A percentile compares a stretch with the other conserved stretches of the same genome.
phyloP scores from a whole-genome alignment of 2,113 vertebrate genomes.

The Anser cygnoides region DNA sequence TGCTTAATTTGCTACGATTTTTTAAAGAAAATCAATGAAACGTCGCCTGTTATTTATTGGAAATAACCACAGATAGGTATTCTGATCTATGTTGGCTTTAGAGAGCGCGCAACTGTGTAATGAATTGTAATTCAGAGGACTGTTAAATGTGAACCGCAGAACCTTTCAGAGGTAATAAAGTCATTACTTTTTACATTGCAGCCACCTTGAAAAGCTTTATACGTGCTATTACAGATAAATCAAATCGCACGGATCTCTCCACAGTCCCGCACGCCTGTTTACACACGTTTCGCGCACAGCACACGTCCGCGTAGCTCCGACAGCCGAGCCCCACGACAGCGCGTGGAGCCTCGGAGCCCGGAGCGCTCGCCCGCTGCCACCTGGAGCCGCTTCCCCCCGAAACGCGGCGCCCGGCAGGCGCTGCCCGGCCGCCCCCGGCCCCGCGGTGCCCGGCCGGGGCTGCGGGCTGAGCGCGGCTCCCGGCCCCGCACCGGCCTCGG shows the following conservation, averaged over 20 bases:
- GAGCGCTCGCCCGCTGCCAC: conserved; percentile 16
- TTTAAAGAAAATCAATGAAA: conserved; percentile 71
- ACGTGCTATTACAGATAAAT: conserved; percentile 59
- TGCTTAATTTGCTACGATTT: conserved; percentile 76
- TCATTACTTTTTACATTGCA: conserved; percentile 77
- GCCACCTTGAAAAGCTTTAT: conserved; percentile 75
- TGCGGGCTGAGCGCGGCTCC: too few relatives aligned
- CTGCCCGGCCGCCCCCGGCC: too few relatives aligned
- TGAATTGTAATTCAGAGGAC: conserved; percentile 77
- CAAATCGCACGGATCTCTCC: background rate
- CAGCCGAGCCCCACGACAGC: background rate
- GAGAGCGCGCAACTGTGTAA: conserved; percentile 64
- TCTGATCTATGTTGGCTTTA: conserved; percentile 62
- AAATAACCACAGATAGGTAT: conserved; percentile 70
- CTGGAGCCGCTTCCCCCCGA: background rate
- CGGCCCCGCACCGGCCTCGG: background rate
- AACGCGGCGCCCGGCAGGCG: background rate
- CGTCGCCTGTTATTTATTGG: conserved; percentile 69
- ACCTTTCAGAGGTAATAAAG: conserved; percentile 80
- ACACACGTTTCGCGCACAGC: background rate
- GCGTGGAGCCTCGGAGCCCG: background rate
- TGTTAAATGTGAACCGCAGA: conserved; percentile 76
- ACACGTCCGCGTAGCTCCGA: background rate
- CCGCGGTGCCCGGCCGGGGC: too few relatives aligned
- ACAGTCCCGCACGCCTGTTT: background rate